phyloP scores from a whole-genome alignment of 2,113 vertebrate species.

The Cyrtonyx montezumae region DNA sequence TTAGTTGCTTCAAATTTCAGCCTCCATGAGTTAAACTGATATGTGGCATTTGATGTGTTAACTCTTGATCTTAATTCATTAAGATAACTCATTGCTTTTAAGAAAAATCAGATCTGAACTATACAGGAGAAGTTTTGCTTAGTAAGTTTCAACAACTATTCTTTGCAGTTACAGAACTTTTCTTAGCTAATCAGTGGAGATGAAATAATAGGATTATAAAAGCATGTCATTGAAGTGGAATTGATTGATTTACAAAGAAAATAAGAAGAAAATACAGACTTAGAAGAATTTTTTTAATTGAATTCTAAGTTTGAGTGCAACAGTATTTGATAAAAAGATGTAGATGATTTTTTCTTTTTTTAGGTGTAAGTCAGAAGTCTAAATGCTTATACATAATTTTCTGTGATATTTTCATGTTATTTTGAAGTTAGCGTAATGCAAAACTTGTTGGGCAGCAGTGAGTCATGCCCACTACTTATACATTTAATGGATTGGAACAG shows the following conservation, averaged over 20 bases:
- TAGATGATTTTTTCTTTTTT: not conserved
- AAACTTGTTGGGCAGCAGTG: not conserved
- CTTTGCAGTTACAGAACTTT: not conserved
- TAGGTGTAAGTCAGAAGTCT: not conserved
- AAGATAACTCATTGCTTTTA: not conserved
- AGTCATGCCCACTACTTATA: not conserved
- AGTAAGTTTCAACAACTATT: not conserved
- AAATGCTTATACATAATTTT: not conserved
- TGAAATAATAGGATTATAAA: constrained; percentile 41
- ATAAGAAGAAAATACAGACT: not conserved
- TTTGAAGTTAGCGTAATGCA: not conserved
- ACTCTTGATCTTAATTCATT: not conserved
- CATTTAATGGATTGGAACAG: not conserved
- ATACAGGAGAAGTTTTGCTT: not conserved
- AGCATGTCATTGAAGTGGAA: not conserved
- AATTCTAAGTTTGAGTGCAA: not conserved
- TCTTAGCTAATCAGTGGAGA: not conserved
- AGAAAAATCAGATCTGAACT: not conserved
- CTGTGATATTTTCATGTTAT: not conserved
- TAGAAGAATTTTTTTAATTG: not conserved
- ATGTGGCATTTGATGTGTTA: not conserved
- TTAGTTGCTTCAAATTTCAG: not conserved
- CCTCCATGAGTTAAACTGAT: not conserved
- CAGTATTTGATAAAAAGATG: not conserved
- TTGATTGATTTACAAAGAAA: constrained; percentile 10